Evolutionary conservation across 2,113 vertebrate species (phyloP), one percentile per base, ranked within the genome.

Genomic region (Ageneiosus marmoratus): DNA sequence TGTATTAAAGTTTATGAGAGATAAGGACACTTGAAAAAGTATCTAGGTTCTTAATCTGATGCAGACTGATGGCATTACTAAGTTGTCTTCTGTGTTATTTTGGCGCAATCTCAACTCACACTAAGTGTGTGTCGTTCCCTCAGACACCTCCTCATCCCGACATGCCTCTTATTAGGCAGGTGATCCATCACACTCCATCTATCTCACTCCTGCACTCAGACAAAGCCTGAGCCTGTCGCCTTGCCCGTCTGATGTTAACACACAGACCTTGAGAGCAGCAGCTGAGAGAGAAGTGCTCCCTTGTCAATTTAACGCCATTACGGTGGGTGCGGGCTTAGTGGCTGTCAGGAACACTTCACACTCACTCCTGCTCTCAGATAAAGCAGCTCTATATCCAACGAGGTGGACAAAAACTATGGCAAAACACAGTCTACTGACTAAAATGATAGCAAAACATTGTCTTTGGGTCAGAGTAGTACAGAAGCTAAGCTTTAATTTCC

Each of bases 291-390:
- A 73, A 44, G 83, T 62, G 80, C 60, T 77, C 70, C 27, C 76
- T 69, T 75, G 84, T 86, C 84, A 75, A 74, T 86, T 85, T 82
- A 82, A 76, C 83, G 41, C 83, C 80, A 83, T 84, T 83, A 83
- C 24, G 51, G 75, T 76, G 58, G 82, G 84, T 86, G 87, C 81
- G 46, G 67, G 82, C 62, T 81, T 85, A 83, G 74, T 10, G 51
- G 84, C 84, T 88, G 87, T 86, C 87, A 88, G 82, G 79, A 63
- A 82, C 62, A 56, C 81, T 56, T 85, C 86, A 74, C 77, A 41
- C 55, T 83, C 87, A 88, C 84, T 84, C 82, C 46, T 48, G 46
- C 60, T 34, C 46, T n/a, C 15, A 80, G 87, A 85, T 86, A 85
- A 77, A 82, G 27, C 22, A 50, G 76, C 63, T 50, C 56, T 69